Conservation (phyloP, 1,140 invertebrate genomes). For the Solenopsis invicta region DNA sequence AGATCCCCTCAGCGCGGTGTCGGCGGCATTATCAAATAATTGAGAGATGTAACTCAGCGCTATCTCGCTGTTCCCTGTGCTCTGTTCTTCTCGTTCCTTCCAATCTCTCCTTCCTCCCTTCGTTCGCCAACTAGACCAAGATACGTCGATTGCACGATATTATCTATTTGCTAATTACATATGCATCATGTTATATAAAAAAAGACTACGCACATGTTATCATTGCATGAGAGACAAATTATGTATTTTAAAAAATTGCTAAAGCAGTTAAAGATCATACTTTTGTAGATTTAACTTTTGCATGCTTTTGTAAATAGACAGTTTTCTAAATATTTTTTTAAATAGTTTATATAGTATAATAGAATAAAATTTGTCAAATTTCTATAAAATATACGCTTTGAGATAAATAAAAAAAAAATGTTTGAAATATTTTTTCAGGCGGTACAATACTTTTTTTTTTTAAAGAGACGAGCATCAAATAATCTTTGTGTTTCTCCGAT, state of each 20-base stretch:
- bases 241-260: not conserved
- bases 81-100: slow-evolving; percentile 66
- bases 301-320: not conserved
- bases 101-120: slow-evolving; percentile 65
- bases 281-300: slow-evolving; percentile 7
- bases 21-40: slow-evolving; percentile 87
- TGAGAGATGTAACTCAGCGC: slow-evolving; percentile 86
- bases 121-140: slow-evolving; percentile 44
- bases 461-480: not conserved
- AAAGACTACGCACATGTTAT: not conserved
- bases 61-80: slow-evolving; percentile 81
- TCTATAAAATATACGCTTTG: not conserved
- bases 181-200: not conserved
- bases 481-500: not conserved
- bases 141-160: slow-evolving; percentile 47
- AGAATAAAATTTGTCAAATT: slow-evolving; percentile 1
- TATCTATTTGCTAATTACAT: slow-evolving; percentile 47
- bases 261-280: not conserved
- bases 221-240: not conserved
- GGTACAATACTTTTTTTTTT: not conserved
- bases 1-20: slow-evolving; percentile 84
- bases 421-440: not conserved
- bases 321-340: not conserved
- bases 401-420: slow-evolving; percentile 6
- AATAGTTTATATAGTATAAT: not conserved